Percentiles rank a stretch among this genome's conserved stretches.
Evolutionary conservation across 2,888 invertebrate species (phyloP).

Genomic region (Polydrusus tereticollis): DNA sequence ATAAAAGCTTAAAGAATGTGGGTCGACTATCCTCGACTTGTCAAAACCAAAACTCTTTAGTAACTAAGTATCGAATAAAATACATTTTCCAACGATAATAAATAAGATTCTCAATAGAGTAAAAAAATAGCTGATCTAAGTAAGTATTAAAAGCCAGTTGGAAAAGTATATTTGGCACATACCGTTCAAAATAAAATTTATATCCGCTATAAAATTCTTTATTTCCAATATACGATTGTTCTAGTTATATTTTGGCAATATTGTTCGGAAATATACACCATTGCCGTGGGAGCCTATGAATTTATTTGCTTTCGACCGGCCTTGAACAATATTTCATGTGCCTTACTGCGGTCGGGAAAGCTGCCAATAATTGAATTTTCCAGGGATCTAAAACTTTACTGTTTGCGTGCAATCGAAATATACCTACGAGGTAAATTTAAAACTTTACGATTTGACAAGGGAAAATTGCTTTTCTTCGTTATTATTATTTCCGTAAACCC

Average conservation of each 20-base stretch:
- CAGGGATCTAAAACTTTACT: conserved; percentile 43
- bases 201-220: not conserved
- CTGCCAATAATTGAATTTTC: conserved; percentile 50
- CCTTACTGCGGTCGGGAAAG: conserved; percentile 42
- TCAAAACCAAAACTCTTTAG: no score
- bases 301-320: conserved; percentile 38
- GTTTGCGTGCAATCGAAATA: conserved; percentile 33
- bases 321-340: conserved; percentile 43
- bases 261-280: conserved; percentile 23
- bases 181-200: not conserved
- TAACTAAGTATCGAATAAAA: no score
- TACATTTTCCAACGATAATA: no score
- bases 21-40: no score
- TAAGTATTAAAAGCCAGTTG: no score
- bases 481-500: not conserved
- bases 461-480: conserved; percentile 35
- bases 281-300: conserved; percentile 20
- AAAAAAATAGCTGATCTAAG: no score
- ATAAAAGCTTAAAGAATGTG: no score
- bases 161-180: no score
- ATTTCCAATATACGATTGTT: conserved; percentile 10
- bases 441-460: conserved; percentile 33
- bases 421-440: conserved; percentile 33
- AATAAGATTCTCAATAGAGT: no score
- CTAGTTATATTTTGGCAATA: conserved; percentile 14